Evolutionary conservation across 2,888 invertebrate species (phyloP), one percentile per base, ranked within the genome.

Genomic region (Hecatera dysodea): DNA sequence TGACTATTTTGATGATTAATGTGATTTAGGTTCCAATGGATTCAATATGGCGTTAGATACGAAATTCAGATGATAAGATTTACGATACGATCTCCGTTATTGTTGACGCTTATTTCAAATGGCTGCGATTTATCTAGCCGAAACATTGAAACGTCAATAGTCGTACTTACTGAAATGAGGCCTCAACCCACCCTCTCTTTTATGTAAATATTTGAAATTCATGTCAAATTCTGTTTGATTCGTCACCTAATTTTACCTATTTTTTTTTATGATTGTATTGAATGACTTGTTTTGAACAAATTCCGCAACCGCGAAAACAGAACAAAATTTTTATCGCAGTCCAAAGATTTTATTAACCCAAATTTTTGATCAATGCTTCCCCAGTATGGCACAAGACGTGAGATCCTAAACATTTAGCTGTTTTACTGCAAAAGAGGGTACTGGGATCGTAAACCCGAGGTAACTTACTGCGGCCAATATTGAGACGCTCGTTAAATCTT

Each of bases 401-500:
- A 46, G 44, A 33, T 67, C 64, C 17, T 67, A 64, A 75, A 73
- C 53, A 72, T 72, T 66, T 67, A 66, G 17, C 17, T 2, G 29
- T 59, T 81, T 82, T 73, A 71, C 60, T 70, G 42, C 70, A 62
- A 36, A 57, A 29, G 60, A 46, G 44, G 27, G 19, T 39, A 29
- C 24, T 4, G 27, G 60, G 29, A 42, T 63, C 75, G 29, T 82
- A 73, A 78, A 77, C 12, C 8, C 22, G 50, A 50, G 22, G 60
- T 72, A 55, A 71, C 70, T 72, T 72, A 80, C 39, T 22, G 63
- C 60, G 15, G 27, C 44, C 67, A 36, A 72, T 72, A 72, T 68
- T 61, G 61, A 53, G 27, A 6, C 55, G 33, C 33, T 75, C 71
- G 78, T 82, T 73, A 73, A 80, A 77, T 19, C 33, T 69, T 63